Evolutionary conservation across 1,140 invertebrate genomes (phyloP), one percentile per base, ranked within the genome.

Genomic region (Laupala kohalensis): DNA sequence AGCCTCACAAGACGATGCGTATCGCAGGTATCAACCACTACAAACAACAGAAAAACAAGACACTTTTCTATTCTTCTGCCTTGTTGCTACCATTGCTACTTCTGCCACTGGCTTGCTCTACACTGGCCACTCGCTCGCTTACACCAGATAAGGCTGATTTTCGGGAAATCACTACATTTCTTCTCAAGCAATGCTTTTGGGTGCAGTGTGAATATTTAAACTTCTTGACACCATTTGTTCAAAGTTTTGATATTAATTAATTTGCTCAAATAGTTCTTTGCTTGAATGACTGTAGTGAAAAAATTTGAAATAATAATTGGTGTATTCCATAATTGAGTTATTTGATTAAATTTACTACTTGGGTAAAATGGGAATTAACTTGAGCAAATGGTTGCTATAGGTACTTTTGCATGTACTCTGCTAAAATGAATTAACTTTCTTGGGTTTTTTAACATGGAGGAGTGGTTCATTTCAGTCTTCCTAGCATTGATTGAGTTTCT

Each of bases 1-100:
- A 63, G 80, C 78, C 5, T 81, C 80, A 24, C 78, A 80, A 74
- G 78, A 79, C 28, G 77, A 78, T 26, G 62, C 75, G 13, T 77
- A 72, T 73, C 77, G 75, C 75, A 77, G 76, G 77, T 78, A 76
- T 53, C 37, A 53, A 53, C 37, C 37, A 53, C 37, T 13, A 53
- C 37, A 53, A 53, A 53, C 37, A 53, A 53, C 37, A 53, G 37
- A 53, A 53, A n/a, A 53, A 53, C 37, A 53, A 53, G 37, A 53
- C 37, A 53, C 37, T 53, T 53, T 53, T 53, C 37, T 53, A 19
- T 53, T 53, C 37, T 53, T 53, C 37, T 53, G 37, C 37, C 37
- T 53, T 53, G 37, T 53, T 53, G 37, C 37, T 53, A 19, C 37
- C 37, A 53, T 53, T 53, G 37, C 37, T 53, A 19, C 37, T 53